phyloP scores from a whole-genome alignment of 2,888 invertebrate species.

The Tachina grossa region DNA sequence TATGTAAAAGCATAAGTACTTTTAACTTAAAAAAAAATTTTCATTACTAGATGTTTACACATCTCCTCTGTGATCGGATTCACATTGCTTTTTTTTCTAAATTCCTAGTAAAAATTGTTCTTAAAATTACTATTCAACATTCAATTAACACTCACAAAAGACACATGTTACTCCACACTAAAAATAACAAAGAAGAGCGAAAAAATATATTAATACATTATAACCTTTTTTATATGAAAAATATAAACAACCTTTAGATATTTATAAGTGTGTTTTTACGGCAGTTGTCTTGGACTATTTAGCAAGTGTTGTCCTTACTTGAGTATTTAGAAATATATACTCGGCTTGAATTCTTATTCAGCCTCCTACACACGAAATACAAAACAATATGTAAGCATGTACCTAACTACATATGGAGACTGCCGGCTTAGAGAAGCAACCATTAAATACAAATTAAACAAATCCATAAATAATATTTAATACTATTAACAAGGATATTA shows the following conservation, averaged over 20 bases:
- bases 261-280: not conserved
- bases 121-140: not conserved
- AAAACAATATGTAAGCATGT: not conserved
- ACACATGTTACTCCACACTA: not conserved
- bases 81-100: too few relatives aligned
- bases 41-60: too few relatives aligned
- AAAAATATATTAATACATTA: constrained; percentile 4
- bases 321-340: not conserved
- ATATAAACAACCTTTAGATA: not conserved
- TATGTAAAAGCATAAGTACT: too few relatives aligned
- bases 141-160: not conserved
- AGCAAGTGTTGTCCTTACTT: not conserved
- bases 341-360: not conserved
- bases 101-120: not conserved
- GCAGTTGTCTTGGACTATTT: constrained; percentile 45
- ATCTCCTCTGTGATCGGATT: too few relatives aligned
- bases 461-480: constrained; percentile 83
- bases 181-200: not conserved
- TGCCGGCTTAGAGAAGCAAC: constrained; percentile 52
- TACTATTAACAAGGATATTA: constrained; percentile 82
- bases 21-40: too few relatives aligned
- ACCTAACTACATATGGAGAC: not conserved
- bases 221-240: not conserved
- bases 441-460: constrained; percentile 82
- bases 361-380: not conserved